phyloP scores from a whole-genome alignment of 2,113 vertebrate genomes.

The Prinia subflava region DNA sequence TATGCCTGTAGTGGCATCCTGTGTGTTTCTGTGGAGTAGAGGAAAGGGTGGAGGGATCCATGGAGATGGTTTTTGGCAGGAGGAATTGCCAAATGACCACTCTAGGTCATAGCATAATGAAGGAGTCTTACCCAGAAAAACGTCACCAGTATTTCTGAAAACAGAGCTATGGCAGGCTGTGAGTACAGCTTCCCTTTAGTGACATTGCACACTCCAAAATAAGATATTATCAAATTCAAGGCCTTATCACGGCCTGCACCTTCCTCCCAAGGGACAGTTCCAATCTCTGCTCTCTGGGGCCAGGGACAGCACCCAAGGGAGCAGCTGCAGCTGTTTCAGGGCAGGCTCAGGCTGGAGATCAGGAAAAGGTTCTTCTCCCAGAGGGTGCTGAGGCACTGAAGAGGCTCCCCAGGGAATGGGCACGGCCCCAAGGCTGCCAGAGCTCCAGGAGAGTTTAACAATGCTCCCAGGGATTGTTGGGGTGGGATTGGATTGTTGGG shows the following conservation, averaged over 20 bases:
- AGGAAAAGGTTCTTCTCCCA: rapidly evolving
- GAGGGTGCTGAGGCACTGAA: background rate
- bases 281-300: rapidly evolving
- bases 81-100: background rate
- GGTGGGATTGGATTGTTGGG: background rate
- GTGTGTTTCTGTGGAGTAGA: background rate
- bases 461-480: rapidly evolving
- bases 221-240: background rate
- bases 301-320: background rate
- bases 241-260: background rate
- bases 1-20: background rate
- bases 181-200: background rate
- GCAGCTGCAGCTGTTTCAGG: rapidly evolving
- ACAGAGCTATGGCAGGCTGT: background rate
- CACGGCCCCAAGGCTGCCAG: background rate
- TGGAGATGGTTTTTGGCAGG: background rate
- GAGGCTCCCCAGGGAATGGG: background rate
- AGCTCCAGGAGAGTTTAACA: rapidly evolving
- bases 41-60: background rate
- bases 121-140: background rate
- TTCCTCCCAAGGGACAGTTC: rapidly evolving
- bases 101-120: background rate
- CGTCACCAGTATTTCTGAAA: background rate
- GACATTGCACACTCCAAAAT: background rate
- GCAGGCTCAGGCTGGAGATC: rapidly evolving